Conservation (phyloP, 2,113 vertebrate species). For the Anser brachyrhynchus region DNA sequence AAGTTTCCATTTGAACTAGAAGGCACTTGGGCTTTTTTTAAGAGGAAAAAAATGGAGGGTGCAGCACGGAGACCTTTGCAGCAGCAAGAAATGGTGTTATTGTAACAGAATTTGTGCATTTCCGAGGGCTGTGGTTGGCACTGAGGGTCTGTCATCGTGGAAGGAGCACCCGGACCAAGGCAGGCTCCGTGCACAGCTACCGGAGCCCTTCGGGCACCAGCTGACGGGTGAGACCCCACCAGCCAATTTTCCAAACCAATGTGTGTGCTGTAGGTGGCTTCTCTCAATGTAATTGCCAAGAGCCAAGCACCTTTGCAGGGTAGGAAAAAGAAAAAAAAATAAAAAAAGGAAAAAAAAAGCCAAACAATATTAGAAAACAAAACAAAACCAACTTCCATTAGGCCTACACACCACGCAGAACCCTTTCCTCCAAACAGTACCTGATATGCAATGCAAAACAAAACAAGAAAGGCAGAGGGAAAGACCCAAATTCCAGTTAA, state of each 20-base stretch:
- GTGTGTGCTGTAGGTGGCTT: not conserved
- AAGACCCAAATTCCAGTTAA: not conserved
- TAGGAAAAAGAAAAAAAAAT: not conserved
- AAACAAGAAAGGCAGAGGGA: fast-evolving
- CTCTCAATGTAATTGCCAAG: not conserved
- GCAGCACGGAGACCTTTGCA: not conserved
- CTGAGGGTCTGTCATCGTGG: not conserved
- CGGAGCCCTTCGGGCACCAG: not conserved
- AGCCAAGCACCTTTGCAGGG: not conserved
- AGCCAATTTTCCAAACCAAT: not conserved
- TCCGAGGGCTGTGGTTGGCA: not conserved
- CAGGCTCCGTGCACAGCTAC: fast-evolving
- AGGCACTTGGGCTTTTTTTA: not conserved
- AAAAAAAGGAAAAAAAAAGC: not conserved
- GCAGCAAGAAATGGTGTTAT: not conserved
- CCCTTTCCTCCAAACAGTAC: no score
- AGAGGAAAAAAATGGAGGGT: fast-evolving
- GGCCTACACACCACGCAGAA: not conserved
- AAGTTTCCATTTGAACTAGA: not conserved
- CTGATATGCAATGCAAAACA: not conserved
- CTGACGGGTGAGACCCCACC: not conserved
- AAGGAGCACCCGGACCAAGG: not conserved
- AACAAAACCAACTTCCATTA: not conserved
- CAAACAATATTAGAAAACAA: not conserved
- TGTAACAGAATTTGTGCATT: not conserved